phyloP scores from a whole-genome alignment of 2,888 invertebrate genomes.

The Clivina fossor region DNA sequence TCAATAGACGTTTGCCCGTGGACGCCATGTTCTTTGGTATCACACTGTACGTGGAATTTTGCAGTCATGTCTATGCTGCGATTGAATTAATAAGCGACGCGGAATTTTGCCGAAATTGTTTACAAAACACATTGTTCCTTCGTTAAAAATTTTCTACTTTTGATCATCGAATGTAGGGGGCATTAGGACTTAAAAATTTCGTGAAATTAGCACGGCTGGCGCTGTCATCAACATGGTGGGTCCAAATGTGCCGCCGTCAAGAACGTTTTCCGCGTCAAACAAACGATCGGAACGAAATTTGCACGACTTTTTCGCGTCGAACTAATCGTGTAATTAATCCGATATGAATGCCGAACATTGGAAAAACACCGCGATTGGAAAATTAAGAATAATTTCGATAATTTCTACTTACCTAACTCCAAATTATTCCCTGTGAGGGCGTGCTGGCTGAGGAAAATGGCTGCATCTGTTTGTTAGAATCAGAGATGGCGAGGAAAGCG shows the following conservation, averaged over 20 bases:
- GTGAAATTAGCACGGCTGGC: slow-evolving; percentile 68
- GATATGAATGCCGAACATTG: background rate
- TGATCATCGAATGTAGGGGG: slow-evolving; percentile 58
- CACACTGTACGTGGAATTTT: slow-evolving; percentile 23
- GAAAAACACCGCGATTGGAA: background rate
- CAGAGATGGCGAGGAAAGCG: slow-evolving; percentile 57
- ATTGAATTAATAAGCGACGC: slow-evolving; percentile 15
- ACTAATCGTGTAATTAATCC: background rate
- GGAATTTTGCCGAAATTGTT: slow-evolving; percentile 11
- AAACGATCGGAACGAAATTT: slow-evolving; percentile 12
- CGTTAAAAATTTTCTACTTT: slow-evolving; percentile 46
- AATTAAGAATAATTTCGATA: no score
- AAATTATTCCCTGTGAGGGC: slow-evolving; percentile 61
- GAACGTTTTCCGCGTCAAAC: background rate
- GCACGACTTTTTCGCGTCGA: no score
- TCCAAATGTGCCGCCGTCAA: slow-evolving; percentile 45
- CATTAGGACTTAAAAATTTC: slow-evolving; percentile 68
- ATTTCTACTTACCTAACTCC: slow-evolving; percentile 53
- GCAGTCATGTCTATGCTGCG: slow-evolving; percentile 25
- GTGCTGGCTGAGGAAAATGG: slow-evolving; percentile 57
- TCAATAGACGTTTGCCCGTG: slow-evolving; percentile 7
- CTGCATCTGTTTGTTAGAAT: slow-evolving; percentile 51
- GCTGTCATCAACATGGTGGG: slow-evolving; percentile 67
- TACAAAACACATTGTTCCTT: slow-evolving; percentile 16
- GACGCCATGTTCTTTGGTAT: slow-evolving; percentile 25